These are phyloP conservation scores for Heliconius sara DNA, from an alignment of 2,888 invertebrate genomes.

Conservation along the genomic window DNA sequence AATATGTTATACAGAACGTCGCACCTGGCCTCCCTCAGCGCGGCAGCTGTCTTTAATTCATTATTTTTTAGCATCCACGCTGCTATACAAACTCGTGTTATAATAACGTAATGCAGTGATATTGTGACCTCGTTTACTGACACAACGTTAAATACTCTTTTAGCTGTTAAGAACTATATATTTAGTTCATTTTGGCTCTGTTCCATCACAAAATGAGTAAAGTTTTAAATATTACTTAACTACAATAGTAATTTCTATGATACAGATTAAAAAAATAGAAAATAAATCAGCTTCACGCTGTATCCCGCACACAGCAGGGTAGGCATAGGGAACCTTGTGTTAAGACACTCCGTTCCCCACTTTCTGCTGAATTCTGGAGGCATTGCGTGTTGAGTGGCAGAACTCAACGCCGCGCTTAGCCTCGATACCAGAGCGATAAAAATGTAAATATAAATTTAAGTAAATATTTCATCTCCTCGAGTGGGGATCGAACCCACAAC, in stretches of 20 bases:
- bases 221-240: slow-evolving; percentile 32
- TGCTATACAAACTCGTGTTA: slow-evolving; percentile 33
- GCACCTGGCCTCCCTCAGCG: slow-evolving; percentile 41
- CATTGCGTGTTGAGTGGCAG: no score
- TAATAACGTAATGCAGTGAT: slow-evolving; percentile 37
- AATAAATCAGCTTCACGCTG: no score
- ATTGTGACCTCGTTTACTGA: slow-evolving; percentile 41
- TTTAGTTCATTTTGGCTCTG: slow-evolving; percentile 50
- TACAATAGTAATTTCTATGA: slow-evolving; percentile 13
- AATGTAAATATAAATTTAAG: no score
- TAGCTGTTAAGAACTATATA: slow-evolving; percentile 35
- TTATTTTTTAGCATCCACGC: slow-evolving; percentile 34
- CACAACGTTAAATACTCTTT: slow-evolving; percentile 34
- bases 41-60: slow-evolving; percentile 38
- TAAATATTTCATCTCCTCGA: no score
- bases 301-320: no score
- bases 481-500: no score
- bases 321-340: no score
- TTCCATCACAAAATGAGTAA: slow-evolving; percentile 47
- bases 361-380: no score
- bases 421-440: no score
- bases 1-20: slow-evolving; percentile 32
- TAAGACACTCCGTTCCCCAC: no score
- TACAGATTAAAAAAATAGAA: no score
- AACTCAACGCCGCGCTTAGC: no score